Evolutionary conservation across 2,113 vertebrate genomes (phyloP).

Genomic region (Entomyzon cyanotis): DNA sequence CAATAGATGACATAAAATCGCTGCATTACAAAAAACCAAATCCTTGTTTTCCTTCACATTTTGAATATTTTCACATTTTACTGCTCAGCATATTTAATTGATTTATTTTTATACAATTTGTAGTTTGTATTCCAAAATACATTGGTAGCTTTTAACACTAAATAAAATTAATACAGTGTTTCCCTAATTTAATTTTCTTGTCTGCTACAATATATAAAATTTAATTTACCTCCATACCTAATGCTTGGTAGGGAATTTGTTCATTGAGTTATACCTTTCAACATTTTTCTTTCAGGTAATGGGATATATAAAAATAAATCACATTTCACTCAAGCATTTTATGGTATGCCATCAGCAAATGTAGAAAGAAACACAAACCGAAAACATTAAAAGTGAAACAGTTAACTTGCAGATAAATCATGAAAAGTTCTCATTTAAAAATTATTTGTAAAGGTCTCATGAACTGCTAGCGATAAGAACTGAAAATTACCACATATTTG

Average conservation of each 20-base stretch:
- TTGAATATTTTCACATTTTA: background rate
- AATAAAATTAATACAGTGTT: background rate
- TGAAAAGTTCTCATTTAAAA: background rate
- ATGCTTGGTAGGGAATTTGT: background rate
- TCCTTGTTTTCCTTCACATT: background rate
- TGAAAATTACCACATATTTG: background rate
- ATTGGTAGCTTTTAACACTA: background rate
- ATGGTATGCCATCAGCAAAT: background rate
- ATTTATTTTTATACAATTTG: background rate
- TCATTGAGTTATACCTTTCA: constrained; percentile 28
- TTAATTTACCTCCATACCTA: constrained; percentile 46
- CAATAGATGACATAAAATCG: background rate
- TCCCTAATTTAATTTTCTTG: constrained; percentile 43
- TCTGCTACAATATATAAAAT: constrained; percentile 5
- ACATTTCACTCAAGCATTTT: constrained; percentile 9
- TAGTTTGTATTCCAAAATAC: background rate
- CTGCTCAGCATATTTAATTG: background rate
- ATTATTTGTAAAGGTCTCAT: background rate
- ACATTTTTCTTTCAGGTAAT: constrained; percentile 21
- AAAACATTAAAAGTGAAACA: background rate
- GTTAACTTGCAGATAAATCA: constrained; percentile 12
- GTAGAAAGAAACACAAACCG: background rate
- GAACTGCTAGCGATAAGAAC: background rate
- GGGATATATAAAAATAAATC: constrained; percentile 53
- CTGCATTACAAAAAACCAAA: background rate